phyloP scores from a whole-genome alignment of 1,140 invertebrate species.

The Acromyrmex heyeri region DNA sequence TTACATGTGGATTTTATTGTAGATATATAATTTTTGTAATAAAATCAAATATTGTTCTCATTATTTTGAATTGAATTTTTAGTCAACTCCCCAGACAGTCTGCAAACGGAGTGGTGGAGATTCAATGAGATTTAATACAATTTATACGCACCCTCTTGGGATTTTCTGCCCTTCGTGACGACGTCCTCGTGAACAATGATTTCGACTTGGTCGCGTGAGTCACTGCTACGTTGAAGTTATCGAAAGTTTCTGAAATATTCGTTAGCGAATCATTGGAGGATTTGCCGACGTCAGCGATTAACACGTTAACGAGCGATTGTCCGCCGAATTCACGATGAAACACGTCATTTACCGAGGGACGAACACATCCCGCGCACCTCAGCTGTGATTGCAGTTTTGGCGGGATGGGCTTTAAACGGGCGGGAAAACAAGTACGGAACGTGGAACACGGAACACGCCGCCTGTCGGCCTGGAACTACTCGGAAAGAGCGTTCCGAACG shows the following conservation, averaged over 20 bases:
- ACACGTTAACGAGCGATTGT: background rate
- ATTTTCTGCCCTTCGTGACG: background rate
- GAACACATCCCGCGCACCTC: background rate
- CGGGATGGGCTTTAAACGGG: conserved; percentile 69
- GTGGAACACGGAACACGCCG: background rate
- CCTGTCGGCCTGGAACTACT: background rate
- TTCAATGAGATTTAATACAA: background rate
- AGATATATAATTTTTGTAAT: background rate
- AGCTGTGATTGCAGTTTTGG: conserved; percentile 53
- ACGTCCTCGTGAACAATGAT: background rate
- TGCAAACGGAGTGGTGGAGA: background rate
- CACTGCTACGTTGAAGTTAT: background rate
- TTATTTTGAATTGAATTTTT: background rate
- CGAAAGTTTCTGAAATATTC: background rate
- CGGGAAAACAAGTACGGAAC: conserved; percentile 65
- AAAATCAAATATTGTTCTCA: background rate
- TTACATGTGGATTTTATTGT: background rate
- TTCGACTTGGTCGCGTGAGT: background rate
- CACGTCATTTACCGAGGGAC: background rate
- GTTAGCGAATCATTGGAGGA: background rate
- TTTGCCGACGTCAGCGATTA: background rate
- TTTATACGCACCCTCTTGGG: background rate
- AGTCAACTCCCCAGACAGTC: background rate
- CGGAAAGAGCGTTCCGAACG: background rate
- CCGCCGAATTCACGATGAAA: background rate